Conservation (phyloP, 2,113 vertebrate genomes). For the Emydocephalus ijimae region DNA sequence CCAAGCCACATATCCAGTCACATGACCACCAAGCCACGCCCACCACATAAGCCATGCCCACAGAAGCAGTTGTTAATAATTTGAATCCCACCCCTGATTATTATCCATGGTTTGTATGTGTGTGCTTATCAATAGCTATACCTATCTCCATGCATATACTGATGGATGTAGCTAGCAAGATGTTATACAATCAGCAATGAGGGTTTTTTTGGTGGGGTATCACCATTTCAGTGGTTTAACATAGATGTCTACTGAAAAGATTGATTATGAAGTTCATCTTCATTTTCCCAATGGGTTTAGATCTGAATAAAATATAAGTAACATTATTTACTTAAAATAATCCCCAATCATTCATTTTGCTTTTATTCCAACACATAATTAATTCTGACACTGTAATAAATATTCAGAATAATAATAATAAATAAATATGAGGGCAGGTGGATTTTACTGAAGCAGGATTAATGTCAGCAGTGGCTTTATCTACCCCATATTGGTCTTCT, state of each 20-base stretch:
- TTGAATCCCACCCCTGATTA: too few species aligned
- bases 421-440: neutral
- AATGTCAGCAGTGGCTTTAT: neutral
- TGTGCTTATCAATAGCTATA: neutral
- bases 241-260: neutral
- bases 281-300: too few species aligned
- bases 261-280: neutral
- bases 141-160: neutral
- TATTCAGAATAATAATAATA: neutral
- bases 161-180: neutral
- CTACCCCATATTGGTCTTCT: neutral
- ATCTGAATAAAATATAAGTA: neutral
- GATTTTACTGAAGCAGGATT: neutral
- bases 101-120: neutral
- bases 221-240: neutral
- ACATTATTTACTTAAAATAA: neutral
- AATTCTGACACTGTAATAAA: neutral
- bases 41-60: too few species aligned
- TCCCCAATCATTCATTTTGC: neutral
- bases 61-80: too few species aligned
- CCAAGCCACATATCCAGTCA: too few species aligned
- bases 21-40: too few species aligned
- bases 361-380: neutral
- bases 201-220: neutral
- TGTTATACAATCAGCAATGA: neutral